A percentile compares a stretch with the other conserved stretches of the same genome.
phyloP scores from a whole-genome alignment of 2,797 vertebrate species.

The Chelon labrosus region DNA sequence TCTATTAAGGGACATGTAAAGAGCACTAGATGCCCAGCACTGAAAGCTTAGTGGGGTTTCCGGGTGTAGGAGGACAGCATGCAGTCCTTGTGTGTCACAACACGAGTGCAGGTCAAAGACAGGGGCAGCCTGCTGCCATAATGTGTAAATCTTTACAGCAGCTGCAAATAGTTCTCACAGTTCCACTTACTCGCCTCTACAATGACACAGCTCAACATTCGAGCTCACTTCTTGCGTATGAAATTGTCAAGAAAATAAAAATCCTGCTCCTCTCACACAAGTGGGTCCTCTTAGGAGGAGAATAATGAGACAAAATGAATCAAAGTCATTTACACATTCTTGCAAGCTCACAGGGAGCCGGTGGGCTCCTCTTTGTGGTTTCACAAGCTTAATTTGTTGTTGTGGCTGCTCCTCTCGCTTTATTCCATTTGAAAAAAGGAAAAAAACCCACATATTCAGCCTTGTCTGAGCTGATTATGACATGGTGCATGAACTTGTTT shows the following conservation, averaged over 20 bases:
- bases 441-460: slow-evolving; percentile 61
- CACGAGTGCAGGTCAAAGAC: slow-evolving; percentile 25
- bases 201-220: slow-evolving; percentile 10
- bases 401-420: slow-evolving; percentile 58
- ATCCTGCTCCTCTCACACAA: slow-evolving; percentile 28
- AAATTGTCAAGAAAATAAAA: slow-evolving; percentile 2
- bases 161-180: slow-evolving; percentile 6
- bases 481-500: slow-evolving; percentile 77
- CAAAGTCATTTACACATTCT: slow-evolving; percentile 56
- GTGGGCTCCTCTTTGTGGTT: slow-evolving; percentile 49
- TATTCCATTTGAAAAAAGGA: slow-evolving; percentile 58
- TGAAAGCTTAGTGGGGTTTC: background rate
- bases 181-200: background rate
- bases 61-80: background rate
- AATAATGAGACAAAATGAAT: slow-evolving; percentile 66
- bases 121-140: slow-evolving; percentile 6
- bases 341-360: slow-evolving; percentile 45
- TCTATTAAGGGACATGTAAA: background rate
- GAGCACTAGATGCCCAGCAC: background rate
- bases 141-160: slow-evolving; percentile 13
- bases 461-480: slow-evolving; percentile 77
- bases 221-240: background rate
- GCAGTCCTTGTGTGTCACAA: slow-evolving; percentile 6
- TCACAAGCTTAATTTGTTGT: slow-evolving; percentile 73
- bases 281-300: slow-evolving; percentile 38